phyloP scores from a whole-genome alignment of 2,888 invertebrate species.

The Tethea ocularis region DNA sequence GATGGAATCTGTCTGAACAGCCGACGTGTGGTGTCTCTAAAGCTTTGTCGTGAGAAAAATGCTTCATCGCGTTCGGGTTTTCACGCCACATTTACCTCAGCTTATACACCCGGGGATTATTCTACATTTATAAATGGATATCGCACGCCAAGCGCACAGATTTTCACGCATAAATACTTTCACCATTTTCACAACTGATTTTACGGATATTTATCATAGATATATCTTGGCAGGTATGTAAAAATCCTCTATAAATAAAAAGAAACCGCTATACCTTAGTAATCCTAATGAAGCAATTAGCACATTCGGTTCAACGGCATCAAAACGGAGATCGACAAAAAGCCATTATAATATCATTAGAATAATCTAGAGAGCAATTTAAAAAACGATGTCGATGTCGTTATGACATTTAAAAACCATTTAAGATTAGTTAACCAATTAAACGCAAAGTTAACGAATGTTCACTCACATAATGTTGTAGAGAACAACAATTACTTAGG shows the following conservation, averaged over 20 bases:
- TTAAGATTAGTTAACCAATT: constrained; percentile 10
- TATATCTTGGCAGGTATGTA: neutral
- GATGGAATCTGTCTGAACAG: constrained; percentile 39
- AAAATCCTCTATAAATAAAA: neutral
- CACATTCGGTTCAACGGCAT: constrained; percentile 11
- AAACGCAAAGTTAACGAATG: constrained; percentile 19
- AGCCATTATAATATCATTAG: constrained; percentile 33
- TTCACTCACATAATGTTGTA: constrained; percentile 24
- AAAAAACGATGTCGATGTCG: constrained; percentile 31
- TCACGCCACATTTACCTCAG: constrained; percentile 75
- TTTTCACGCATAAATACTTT: constrained; percentile 63
- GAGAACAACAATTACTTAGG: constrained; percentile 59
- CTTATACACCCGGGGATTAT: constrained; percentile 68
- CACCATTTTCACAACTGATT: constrained; percentile 41
- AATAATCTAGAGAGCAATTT: constrained; percentile 31
- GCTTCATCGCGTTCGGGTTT: constrained; percentile 67
- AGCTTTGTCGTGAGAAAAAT: constrained; percentile 76
- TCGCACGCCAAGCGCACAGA: constrained; percentile 62
- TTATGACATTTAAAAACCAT: constrained; percentile 34
- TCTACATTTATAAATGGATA: constrained; percentile 77
- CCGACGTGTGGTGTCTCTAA: constrained; percentile 61
- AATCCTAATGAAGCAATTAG: constrained; percentile 4
- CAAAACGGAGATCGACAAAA: constrained; percentile 31
- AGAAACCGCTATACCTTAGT: neutral
- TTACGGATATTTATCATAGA: constrained; percentile 14